phyloP scores from a whole-genome alignment of 2,888 invertebrate genomes.

The Ormyrus pomaceus region DNA sequence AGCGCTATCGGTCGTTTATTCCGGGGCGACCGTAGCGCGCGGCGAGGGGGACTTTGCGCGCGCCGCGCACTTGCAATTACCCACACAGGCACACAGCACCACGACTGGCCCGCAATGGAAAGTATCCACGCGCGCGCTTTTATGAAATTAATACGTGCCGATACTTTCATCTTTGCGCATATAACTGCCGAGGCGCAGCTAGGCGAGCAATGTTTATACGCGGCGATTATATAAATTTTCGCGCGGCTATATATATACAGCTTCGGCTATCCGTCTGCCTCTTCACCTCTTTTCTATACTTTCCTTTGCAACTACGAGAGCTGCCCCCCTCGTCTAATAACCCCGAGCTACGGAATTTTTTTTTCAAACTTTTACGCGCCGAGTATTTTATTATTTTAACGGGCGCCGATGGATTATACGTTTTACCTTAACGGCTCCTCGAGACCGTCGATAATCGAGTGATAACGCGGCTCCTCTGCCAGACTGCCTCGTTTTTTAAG shows the following conservation, averaged over 20 bases:
- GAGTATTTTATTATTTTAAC: not conserved
- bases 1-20: slow-evolving; percentile 15
- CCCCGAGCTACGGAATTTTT: not conserved
- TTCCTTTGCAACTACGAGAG: not conserved
- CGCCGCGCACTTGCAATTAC: no score
- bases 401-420: not conserved
- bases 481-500: no score
- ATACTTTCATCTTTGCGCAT: slow-evolving; percentile 41
- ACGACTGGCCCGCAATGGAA: slow-evolving; percentile 50
- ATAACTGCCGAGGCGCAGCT: not conserved
- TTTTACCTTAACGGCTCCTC: no score
- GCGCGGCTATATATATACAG: not conserved
- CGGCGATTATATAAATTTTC: slow-evolving; percentile 48
- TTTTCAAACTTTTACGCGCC: not conserved
- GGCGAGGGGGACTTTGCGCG: no score
- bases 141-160: slow-evolving; percentile 48
- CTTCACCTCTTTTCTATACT: slow-evolving; percentile 3
- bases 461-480: no score
- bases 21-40: no score
- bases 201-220: slow-evolving; percentile 17
- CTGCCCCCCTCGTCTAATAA: not conserved
- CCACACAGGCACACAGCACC: no score
- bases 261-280: not conserved
- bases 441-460: no score
- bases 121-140: slow-evolving; percentile 32